Evolutionary conservation across 1,140 invertebrate species (phyloP).

Genomic region (Zaprionus gabonicus): DNA sequence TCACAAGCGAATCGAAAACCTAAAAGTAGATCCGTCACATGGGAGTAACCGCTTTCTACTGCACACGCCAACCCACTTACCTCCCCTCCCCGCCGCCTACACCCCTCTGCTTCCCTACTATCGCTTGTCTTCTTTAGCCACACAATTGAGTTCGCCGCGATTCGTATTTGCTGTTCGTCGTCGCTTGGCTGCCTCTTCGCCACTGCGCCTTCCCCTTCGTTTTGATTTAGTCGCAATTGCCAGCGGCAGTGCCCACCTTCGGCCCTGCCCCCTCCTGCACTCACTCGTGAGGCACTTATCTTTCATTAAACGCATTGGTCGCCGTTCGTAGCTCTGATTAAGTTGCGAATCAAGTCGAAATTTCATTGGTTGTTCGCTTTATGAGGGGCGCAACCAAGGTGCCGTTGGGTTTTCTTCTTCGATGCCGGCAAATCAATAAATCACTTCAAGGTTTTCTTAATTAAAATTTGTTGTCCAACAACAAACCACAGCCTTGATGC

Average conservation of each 20-base stretch:
- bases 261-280: neutral
- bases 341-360: slow-evolving; percentile 48
- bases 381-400: neutral
- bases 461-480: slow-evolving; percentile 77
- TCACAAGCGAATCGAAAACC: slow-evolving; percentile 50
- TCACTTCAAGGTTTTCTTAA: slow-evolving; percentile 84
- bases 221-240: slow-evolving; percentile 35
- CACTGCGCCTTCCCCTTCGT: slow-evolving; percentile 14
- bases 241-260: neutral
- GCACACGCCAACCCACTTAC: neutral
- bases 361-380: slow-evolving; percentile 51
- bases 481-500: slow-evolving; percentile 61
- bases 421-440: slow-evolving; percentile 78
- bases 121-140: slow-evolving; percentile 34
- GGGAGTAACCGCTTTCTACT: neutral
- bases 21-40: slow-evolving; percentile 18
- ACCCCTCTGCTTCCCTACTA: neutral
- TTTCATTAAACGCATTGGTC: slow-evolving; percentile 57
- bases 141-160: slow-evolving; percentile 71
- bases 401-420: neutral
- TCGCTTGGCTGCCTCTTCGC: slow-evolving; percentile 51
- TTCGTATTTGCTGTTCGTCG: slow-evolving; percentile 67
- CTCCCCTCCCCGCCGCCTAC: neutral
- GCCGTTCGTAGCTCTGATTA: slow-evolving; percentile 52
- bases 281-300: slow-evolving; percentile 43